These are phyloP conservation scores for Stenopsyche tienmushanensis DNA, from an alignment of 1,140 invertebrate genomes.

Conservation along the genomic window DNA sequence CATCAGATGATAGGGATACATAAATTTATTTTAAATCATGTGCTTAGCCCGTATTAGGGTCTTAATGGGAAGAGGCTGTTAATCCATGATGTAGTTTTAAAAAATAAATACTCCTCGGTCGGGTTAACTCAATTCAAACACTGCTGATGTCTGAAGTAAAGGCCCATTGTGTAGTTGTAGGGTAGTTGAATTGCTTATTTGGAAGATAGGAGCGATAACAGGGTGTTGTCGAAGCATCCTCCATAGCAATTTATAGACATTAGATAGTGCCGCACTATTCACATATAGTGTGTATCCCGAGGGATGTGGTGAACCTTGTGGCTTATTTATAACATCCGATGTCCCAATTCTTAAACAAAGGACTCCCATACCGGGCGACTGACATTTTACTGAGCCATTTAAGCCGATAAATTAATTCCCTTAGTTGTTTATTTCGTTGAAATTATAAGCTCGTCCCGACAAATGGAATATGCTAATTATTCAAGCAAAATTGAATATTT, in stretches of 20 bases:
- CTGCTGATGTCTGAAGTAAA: background rate
- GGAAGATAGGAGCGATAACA: slow-evolving; percentile 5
- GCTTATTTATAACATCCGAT: slow-evolving; percentile 6
- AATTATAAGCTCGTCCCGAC: too few species aligned
- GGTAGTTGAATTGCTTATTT: background rate
- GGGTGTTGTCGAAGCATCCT: slow-evolving; percentile 8
- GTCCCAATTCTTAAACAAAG: background rate
- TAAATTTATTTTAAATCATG: too few species aligned
- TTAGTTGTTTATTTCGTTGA: too few species aligned
- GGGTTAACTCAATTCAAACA: background rate
- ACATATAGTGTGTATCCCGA: background rate
- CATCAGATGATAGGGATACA: too few species aligned
- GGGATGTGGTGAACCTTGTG: background rate
- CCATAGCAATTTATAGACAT: background rate
- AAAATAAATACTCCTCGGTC: too few species aligned
- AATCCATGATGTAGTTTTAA: too few species aligned
- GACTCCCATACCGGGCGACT: background rate
- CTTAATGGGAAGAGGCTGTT: too few species aligned
- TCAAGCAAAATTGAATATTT: too few species aligned
- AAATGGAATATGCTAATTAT: too few species aligned
- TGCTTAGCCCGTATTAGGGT: too few species aligned
- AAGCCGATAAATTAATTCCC: slow-evolving; percentile 10
- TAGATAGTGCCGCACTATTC: background rate
- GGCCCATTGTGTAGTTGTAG: background rate
- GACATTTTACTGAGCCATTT: slow-evolving; percentile 5